phyloP scores from a whole-genome alignment of 2,113 vertebrate species.

The Daphoenositta chrysoptera region DNA sequence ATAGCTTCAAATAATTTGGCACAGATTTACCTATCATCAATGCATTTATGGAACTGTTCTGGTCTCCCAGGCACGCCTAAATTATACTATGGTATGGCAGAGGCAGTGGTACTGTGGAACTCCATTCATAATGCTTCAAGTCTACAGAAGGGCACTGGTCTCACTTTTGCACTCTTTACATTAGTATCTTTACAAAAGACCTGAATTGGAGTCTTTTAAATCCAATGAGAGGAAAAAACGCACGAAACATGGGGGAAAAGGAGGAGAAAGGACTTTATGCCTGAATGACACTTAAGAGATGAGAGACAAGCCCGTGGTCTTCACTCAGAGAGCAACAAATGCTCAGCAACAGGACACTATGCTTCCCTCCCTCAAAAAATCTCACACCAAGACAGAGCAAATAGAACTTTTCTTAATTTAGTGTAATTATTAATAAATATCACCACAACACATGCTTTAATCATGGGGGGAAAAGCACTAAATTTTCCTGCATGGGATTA shows the following conservation, averaged over 20 bases:
- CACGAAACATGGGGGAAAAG: not conserved
- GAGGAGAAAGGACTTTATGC: not conserved
- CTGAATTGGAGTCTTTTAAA: not conserved
- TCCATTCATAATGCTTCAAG: not conserved
- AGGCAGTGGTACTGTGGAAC: not conserved
- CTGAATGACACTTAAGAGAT: not conserved
- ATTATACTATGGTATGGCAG: not conserved
- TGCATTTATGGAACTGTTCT: not conserved
- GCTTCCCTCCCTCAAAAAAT: not conserved
- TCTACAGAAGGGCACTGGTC: not conserved
- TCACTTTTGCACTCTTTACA: not conserved
- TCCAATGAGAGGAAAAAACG: not conserved
- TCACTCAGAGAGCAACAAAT: not conserved
- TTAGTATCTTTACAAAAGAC: not conserved
- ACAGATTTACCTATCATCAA: not conserved
- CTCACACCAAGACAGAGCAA: not conserved
- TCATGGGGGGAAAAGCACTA: not conserved
- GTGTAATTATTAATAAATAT: not conserved
- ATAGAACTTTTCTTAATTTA: not conserved
- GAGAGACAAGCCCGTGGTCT: not conserved
- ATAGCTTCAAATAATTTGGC: not conserved
- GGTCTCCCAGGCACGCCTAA: not conserved
- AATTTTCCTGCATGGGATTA: not conserved
- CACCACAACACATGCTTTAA: not conserved
- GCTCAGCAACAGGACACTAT: not conserved